These are phyloP conservation scores for Limnothrissa miodon DNA, from an alignment of 2,113 vertebrate species.

Conservation along the genomic window DNA sequence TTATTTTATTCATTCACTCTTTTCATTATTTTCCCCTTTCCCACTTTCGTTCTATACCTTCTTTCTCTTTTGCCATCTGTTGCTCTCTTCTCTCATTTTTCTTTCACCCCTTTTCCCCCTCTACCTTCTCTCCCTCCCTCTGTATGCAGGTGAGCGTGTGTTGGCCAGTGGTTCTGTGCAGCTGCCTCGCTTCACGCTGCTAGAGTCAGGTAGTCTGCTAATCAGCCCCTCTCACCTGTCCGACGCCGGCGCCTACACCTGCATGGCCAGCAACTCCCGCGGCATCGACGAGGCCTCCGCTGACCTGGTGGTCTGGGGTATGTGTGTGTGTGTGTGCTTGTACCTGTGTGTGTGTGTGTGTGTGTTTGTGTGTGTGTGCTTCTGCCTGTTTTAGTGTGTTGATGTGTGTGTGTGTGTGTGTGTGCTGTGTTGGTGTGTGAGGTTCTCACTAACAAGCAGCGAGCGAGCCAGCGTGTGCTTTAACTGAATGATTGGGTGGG, in stretches of 20 bases:
- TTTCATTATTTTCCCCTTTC: not conserved
- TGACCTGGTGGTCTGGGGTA: conserved; percentile 92
- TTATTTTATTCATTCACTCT: conserved; percentile 5
- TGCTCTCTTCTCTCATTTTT: not conserved
- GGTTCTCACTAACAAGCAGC: not conserved
- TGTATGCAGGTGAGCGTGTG: conserved; percentile 84
- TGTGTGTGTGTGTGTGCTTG: conserved; percentile 51
- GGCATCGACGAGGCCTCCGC: conserved; percentile 90
- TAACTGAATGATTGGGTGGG: not conserved
- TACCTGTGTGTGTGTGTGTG: conserved; percentile 64
- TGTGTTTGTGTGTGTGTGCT: conserved; percentile 62
- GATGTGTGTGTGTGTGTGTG: too few species aligned
- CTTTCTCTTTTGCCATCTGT: not conserved
- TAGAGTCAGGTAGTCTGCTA: conserved; percentile 94
- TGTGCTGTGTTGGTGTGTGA: not conserved
- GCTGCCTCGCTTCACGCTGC: conserved; percentile 89
- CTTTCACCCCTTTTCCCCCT: not conserved
- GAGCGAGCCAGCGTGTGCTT: not conserved
- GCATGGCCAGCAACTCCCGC: conserved; percentile 94
- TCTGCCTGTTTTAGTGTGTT: too few species aligned
- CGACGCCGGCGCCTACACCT: conserved; percentile 88
- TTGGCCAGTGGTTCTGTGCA: conserved; percentile 96
- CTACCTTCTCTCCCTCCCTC: conserved; percentile 48
- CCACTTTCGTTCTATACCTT: too few species aligned
- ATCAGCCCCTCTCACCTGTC: conserved; percentile 87